Evolutionary conservation across 2,113 vertebrate genomes (phyloP).

Genomic region (Sturnira hondurensis): DNA sequence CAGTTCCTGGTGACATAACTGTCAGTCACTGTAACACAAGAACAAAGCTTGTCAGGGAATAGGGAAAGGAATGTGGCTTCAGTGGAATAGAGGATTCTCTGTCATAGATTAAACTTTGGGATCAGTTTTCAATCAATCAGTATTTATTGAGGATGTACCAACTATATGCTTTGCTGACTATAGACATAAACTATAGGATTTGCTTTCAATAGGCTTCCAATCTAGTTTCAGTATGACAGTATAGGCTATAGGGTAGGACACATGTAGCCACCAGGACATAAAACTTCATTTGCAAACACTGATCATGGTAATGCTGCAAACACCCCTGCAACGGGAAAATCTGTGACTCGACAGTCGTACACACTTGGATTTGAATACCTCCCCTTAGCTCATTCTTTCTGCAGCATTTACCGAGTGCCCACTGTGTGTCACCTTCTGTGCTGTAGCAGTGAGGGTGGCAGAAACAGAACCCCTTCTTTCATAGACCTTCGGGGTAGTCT

Average conservation of each 20-base stretch:
- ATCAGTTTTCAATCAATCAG: neutral
- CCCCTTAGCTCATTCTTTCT: neutral
- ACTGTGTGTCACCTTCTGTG: neutral
- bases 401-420: neutral
- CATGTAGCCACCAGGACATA: neutral
- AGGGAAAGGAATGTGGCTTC: neutral
- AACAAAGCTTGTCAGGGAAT: neutral
- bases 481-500: neutral
- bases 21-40: neutral
- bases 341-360: neutral
- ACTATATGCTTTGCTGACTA: neutral
- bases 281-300: neutral
- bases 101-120: neutral
- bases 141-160: neutral
- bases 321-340: neutral
- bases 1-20: neutral
- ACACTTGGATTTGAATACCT: neutral
- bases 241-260: neutral
- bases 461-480: neutral
- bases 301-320: neutral
- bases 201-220: neutral
- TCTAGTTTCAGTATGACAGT: neutral
- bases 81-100: neutral
- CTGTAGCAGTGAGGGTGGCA: rapidly evolving
- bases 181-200: neutral